phyloP scores from a whole-genome alignment of 2,113 vertebrate genomes.

The Geothlypis trichas region DNA sequence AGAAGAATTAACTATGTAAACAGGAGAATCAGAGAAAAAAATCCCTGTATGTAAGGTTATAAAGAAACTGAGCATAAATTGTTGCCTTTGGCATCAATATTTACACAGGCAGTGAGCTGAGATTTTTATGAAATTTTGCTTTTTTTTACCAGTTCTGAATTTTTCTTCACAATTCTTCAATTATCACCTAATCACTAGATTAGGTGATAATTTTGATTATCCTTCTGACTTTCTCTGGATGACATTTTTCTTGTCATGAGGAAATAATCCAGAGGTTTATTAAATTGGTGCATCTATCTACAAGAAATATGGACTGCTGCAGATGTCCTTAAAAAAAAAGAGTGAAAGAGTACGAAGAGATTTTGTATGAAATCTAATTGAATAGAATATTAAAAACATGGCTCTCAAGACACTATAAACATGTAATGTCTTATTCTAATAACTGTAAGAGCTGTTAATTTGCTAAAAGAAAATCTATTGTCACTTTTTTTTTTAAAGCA shows the following conservation, averaged over 20 bases:
- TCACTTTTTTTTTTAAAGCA: not conserved
- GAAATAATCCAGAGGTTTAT: not conserved
- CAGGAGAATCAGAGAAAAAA: not conserved
- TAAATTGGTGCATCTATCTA: not conserved
- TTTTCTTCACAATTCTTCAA: not conserved
- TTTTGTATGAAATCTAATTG: not conserved
- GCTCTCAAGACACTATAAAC: not conserved
- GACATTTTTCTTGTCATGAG: not conserved
- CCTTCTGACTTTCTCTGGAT: not conserved
- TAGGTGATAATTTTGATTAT: not conserved
- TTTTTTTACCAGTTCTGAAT: not conserved
- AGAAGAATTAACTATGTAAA: not conserved
- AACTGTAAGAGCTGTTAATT: not conserved
- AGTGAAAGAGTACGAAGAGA: not conserved
- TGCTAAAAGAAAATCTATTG: not conserved
- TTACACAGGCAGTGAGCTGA: not conserved
- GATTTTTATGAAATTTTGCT: not conserved
- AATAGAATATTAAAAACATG: not conserved
- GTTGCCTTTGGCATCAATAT: not conserved
- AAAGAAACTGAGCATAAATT: not conserved
- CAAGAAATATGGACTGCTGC: not conserved
- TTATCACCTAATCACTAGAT: not conserved
- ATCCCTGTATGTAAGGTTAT: fast-evolving
- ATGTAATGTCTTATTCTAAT: not conserved
- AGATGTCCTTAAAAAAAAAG: not conserved